These are phyloP conservation scores for Paracyclopina nana DNA, from an alignment of 1,140 invertebrate species.

Conservation along the genomic window DNA sequence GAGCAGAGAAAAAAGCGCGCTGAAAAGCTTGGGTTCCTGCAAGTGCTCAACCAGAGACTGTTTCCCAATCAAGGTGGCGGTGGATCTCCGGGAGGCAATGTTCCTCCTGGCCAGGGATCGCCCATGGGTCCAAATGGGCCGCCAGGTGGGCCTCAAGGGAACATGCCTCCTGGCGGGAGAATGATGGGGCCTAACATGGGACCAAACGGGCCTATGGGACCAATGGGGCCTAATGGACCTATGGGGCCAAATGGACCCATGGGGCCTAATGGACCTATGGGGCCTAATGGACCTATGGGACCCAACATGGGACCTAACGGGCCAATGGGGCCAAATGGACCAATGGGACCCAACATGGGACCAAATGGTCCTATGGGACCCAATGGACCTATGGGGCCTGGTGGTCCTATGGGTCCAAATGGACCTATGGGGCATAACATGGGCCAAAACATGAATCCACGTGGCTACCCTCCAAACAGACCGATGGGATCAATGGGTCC, in stretches of 20 bases:
- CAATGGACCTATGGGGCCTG: conserved; percentile 17
- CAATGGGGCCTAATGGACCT: conserved; percentile 27
- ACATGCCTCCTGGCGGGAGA: conserved; percentile 4
- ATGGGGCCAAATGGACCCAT: conserved; percentile 17
- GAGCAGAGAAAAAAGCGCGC: conserved; percentile 82
- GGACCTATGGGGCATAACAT: conserved; percentile 28
- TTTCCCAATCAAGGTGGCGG: conserved; percentile 18
- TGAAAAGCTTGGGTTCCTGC: conserved; percentile 42
- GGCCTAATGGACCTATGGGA: conserved; percentile 16
- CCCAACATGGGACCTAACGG: conserved; percentile 19
- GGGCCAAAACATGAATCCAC: conserved; percentile 17
- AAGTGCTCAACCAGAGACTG: conserved; percentile 10
- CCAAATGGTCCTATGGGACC: conserved; percentile 21
- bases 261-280: conserved; percentile 1
- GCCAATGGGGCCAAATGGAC: conserved; percentile 20
- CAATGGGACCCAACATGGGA: conserved; percentile 20
- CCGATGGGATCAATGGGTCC: conserved; percentile 22
- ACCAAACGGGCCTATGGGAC: conserved; percentile 17
- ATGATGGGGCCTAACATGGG: conserved; percentile 17
- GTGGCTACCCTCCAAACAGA: conserved; percentile 17
- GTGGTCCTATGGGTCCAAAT: conserved; percentile 21
- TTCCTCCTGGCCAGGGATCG: conserved; percentile 6
- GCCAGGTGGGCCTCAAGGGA: conserved; percentile 20
- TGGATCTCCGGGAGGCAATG: conserved; percentile 15
- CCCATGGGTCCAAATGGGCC: conserved; percentile 20